These are phyloP conservation scores for Tiliacea citrago DNA, from an alignment of 2,888 invertebrate species.

Conservation along the genomic window DNA sequence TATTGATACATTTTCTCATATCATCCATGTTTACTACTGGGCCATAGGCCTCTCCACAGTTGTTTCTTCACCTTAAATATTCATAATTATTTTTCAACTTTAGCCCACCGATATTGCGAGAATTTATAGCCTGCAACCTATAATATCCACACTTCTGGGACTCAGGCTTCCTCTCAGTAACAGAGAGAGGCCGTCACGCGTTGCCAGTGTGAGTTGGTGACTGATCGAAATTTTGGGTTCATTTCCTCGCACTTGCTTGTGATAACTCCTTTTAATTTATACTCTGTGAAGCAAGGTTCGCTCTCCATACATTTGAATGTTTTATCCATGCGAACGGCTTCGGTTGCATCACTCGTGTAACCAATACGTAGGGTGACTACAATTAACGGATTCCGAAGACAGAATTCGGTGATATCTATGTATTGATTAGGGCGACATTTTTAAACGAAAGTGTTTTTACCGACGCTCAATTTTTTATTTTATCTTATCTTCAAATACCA, in stretches of 20 bases:
- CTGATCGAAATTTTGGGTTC: not conserved
- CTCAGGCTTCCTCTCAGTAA: not conserved
- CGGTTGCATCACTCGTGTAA: slow-evolving; percentile 47
- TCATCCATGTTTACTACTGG: no score
- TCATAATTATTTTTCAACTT: not conserved
- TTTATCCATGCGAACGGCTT: slow-evolving; percentile 51
- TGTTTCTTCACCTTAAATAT: not conserved
- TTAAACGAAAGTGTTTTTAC: no score
- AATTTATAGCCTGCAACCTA: not conserved
- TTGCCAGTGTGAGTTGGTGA: not conserved
- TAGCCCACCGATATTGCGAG: not conserved
- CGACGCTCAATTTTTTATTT: no score
- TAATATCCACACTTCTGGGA: not conserved
- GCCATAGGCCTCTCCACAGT: not conserved
- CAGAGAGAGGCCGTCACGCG: not conserved
- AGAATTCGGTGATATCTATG: not conserved
- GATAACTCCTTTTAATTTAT: slow-evolving; percentile 4
- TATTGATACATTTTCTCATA: not conserved
- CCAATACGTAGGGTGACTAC: slow-evolving; percentile 41
- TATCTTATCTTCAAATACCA: no score
- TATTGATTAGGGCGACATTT: not conserved
- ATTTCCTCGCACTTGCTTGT: not conserved
- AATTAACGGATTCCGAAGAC: not conserved
- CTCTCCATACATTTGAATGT: slow-evolving; percentile 59
- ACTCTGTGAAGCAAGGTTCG: slow-evolving; percentile 15